Evolutionary conservation across 1,140 invertebrate genomes (phyloP), one percentile per base, ranked within the genome.

Genomic region (Colletes latitarsis): DNA sequence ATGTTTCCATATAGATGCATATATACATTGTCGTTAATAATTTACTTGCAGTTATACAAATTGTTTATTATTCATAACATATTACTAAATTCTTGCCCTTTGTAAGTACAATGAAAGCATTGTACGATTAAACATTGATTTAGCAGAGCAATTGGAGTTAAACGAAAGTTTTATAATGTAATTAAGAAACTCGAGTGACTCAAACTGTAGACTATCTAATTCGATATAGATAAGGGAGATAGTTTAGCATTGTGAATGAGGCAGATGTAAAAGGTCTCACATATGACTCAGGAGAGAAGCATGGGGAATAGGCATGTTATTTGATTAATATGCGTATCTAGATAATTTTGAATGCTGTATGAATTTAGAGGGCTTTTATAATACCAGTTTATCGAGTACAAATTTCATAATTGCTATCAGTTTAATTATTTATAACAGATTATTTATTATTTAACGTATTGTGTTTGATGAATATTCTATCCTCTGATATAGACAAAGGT

Each of bases 401-500:
- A 30, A 3, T 49, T 21, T n/a, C 9, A 9, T 1, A 12, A 8
- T n/a, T 17, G 10, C 6, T n/a, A 15, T 57, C 6, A 15, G 43
- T 19, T 19, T n/a, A n/a, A n/a, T n/a, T n/a, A 74, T 53, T 52
- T 64, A 63, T 14, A 46, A 69, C 12, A 15, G 6, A 19, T 8
- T 1, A 6, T 83, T 46, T 46, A 41, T 64, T 62, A 12, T 73
- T 1, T 73, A n/a, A n/a, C n/a, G n/a, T n/a, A n/a, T n/a, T 58
- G 15, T 63, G 12, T 49, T 14, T 64, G 0, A 53, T 46, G 0
- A 9, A 30, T 41, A 17, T 52, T 6, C 58, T 60, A 21, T 46
- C 6, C 41, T 70, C 4, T 19, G 5, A 53, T 69, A 30, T 21
- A 90, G 89, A 84, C 41, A 64, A 79, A 89, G 81, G 90, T 89